Conservation (phyloP, 2,113 vertebrate species). For the Rynchops niger region DNA sequence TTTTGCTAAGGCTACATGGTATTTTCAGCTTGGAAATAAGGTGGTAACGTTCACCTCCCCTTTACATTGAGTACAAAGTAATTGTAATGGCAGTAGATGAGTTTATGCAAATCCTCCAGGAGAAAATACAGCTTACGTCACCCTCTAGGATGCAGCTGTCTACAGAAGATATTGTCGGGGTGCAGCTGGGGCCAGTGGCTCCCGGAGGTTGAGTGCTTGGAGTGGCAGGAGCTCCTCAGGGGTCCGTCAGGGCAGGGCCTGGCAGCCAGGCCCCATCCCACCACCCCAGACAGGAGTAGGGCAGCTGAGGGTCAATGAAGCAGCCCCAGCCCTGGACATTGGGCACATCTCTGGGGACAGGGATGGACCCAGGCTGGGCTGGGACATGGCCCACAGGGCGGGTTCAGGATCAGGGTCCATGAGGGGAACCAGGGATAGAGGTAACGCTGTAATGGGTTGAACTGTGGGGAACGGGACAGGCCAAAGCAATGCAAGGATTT, state of each 20-base stretch:
- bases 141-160: neutral
- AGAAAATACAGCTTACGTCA: neutral
- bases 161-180: neutral
- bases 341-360: accelerated
- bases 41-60: neutral
- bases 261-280: neutral
- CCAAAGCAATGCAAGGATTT: neutral
- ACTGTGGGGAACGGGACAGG: neutral
- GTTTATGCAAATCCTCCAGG: neutral
- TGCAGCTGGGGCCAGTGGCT: accelerated
- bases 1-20: accelerated
- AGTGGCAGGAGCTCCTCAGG: accelerated
- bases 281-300: accelerated
- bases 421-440: neutral
- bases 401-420: accelerated
- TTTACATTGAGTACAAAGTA: neutral
- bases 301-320: accelerated
- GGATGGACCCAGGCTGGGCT: neutral
- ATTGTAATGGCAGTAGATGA: neutral
- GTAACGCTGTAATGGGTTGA: neutral
- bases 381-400: accelerated
- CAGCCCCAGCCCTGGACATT: neutral
- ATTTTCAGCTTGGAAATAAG: neutral
- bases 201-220: too few species aligned
- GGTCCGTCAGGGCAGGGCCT: accelerated